Conservation (phyloP, 1,140 invertebrate genomes). For the Temnothorax nylanderi region DNA sequence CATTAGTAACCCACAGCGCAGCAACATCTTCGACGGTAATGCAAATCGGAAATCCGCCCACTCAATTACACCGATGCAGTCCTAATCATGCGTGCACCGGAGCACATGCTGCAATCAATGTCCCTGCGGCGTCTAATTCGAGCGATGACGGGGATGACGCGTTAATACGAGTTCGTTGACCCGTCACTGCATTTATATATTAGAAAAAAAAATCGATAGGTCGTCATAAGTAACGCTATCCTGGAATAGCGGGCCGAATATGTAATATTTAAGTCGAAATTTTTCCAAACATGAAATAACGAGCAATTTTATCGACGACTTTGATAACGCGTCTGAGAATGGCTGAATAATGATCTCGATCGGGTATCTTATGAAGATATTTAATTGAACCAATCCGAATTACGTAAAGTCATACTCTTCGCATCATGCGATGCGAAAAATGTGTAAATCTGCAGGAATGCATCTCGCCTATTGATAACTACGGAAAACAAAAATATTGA, state of each 20-base stretch:
- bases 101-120: conserved; percentile 72
- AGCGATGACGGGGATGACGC: conserved; percentile 58
- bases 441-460: conserved; percentile 33
- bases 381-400: not conserved
- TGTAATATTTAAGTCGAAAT: conserved; percentile 3
- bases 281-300: not conserved
- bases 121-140: conserved; percentile 66
- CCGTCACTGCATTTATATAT: not conserved
- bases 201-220: conserved; percentile 11
- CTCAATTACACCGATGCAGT: conserved; percentile 77
- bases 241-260: not conserved
- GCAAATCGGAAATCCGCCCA: conserved; percentile 80
- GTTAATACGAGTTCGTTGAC: not conserved
- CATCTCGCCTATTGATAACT: conserved; percentile 49
- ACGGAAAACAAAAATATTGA: conserved; percentile 61
- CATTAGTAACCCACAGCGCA: conserved; percentile 69
- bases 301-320: not conserved
- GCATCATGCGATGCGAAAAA: not conserved
- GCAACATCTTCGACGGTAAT: conserved; percentile 77
- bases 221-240: not conserved
- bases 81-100: conserved; percentile 75
- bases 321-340: not conserved
- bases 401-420: not conserved
- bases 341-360: not conserved
- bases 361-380: not conserved